Percentiles rank a stretch among this genome's conserved stretches.
These are phyloP conservation scores for Onthophagus sagittarius DNA, from an alignment of 2,888 invertebrate species.

Conservation along the genomic window DNA sequence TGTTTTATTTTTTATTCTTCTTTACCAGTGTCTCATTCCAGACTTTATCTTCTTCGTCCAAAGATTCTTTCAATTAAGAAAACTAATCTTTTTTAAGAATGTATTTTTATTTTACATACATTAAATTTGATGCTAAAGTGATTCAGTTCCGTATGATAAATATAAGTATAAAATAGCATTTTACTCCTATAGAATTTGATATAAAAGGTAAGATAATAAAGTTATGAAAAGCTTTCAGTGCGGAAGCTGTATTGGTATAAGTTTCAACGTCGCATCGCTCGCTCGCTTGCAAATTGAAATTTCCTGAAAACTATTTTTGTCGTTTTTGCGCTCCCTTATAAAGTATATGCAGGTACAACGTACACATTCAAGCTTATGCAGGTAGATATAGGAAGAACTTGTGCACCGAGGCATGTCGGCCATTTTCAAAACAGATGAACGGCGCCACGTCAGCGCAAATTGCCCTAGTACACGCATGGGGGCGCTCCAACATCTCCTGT, in stretches of 20 bases:
- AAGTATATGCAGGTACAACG: not conserved
- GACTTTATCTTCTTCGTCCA: no score
- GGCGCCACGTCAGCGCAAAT: not conserved
- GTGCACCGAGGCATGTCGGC: not conserved
- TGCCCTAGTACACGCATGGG: constrained; percentile 5
- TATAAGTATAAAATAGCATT: no score
- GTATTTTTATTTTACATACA: no score
- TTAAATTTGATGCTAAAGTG: no score
- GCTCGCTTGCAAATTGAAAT: no score
- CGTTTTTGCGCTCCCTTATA: no score
- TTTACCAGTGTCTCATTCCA: no score
- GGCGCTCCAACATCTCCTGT: not conserved
- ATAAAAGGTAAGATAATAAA: not conserved
- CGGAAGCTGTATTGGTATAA: not conserved
- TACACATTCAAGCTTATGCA: not conserved
- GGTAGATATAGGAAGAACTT: not conserved
- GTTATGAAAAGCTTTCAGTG: not conserved
- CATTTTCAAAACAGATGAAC: not conserved
- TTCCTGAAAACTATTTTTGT: no score
- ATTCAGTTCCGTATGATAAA: no score
- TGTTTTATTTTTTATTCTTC: no score
- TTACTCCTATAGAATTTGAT: not conserved
- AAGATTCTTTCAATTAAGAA: no score
- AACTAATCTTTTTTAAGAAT: no score
- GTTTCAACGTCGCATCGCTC: not conserved